Percentiles rank a stretch among this genome's conserved stretches.
These are phyloP conservation scores for Ariopsis seemanni DNA, from an alignment of 2,113 vertebrate species.

Conservation along the genomic window DNA sequence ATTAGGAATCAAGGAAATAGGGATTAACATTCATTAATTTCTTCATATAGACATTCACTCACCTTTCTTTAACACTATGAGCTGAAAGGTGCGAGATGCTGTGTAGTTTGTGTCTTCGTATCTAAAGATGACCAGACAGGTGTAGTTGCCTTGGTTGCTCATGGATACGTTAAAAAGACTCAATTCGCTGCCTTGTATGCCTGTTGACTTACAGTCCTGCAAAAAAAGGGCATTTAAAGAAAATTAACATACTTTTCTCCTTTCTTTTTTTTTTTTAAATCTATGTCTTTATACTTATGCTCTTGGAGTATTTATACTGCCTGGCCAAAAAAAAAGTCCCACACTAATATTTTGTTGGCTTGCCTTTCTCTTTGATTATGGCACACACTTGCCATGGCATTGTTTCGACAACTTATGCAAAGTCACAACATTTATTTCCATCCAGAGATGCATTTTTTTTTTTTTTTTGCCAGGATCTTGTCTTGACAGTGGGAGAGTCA, in stretches of 20 bases:
- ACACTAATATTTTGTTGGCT: too few relatives aligned
- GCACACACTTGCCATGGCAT: too few relatives aligned
- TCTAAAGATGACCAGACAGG: conserved; percentile 21
- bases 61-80: conserved; percentile 10
- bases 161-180: not conserved
- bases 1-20: not conserved
- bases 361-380: too few relatives aligned
- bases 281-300: not conserved
- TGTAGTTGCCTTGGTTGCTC: conserved; percentile 22
- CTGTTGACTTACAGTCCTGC: conserved; percentile 34
- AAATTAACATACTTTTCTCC: not conserved
- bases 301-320: not conserved
- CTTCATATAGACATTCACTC: not conserved
- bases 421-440: too few relatives aligned
- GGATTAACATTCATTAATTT: not conserved
- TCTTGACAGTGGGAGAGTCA: too few relatives aligned
- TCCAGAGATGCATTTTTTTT: too few relatives aligned
- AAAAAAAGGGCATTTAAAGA: not conserved
- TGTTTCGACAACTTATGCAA: too few relatives aligned
- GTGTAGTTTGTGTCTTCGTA: conserved; percentile 25
- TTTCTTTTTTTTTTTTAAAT: too few relatives aligned
- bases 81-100: conserved; percentile 9
- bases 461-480: too few relatives aligned
- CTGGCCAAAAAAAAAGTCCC: too few relatives aligned
- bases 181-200: not conserved